Base-by-base conservation (phyloP, 2,888 invertebrate species). In the Operophtera brumata region DNA sequence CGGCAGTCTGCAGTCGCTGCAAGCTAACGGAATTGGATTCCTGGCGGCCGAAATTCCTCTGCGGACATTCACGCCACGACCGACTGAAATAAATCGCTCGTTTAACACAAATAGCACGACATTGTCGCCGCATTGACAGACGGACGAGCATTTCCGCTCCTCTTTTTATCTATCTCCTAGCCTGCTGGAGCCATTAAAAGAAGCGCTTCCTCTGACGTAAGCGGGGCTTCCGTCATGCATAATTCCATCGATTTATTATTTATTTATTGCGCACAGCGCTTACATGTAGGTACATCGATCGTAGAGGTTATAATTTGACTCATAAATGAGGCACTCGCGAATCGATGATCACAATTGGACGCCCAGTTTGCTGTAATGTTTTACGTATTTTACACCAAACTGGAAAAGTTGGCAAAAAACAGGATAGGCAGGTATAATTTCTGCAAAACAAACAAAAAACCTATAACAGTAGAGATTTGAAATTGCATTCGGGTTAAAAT, bases 51-150 rank as follows among this genome's bases (percentile, higher is more conserved):
- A 89, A 89, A 88, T 89, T 86, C 88, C 88, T 73, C 73, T 68
- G 87, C 82, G 88, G 86, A 82, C 89, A 71, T 89, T 89, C 89
- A 89, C 88, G 87, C 79, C 78, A 71, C 86, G 78, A 81, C 82
- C 78, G 86, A 86, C 88, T 89, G 86, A 89, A 89, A 89, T 89
- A 88, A 88, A 86, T 86, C 84, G 86, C 83, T 82, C 83, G 80
- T 88, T 85, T 86, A 85, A 87, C 88, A 82, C 84, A 88, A 88
- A 89, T 86, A 88, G 87, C 85, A 80, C 81, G 76, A 82, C 84
- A 87, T 84, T 87, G 87, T 87, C 84, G 80, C 77, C 80, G 78
- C 85, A 86, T 83, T 83, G 86, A 86, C 85, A 84, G 82, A 82
- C 84, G 73, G 78, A 84, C 79, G 75, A 77, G 78, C 81, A 80